Evolutionary conservation across 1,140 invertebrate species (phyloP), one percentile per base, ranked within the genome.

Genomic region (Drosophila obscura): DNA sequence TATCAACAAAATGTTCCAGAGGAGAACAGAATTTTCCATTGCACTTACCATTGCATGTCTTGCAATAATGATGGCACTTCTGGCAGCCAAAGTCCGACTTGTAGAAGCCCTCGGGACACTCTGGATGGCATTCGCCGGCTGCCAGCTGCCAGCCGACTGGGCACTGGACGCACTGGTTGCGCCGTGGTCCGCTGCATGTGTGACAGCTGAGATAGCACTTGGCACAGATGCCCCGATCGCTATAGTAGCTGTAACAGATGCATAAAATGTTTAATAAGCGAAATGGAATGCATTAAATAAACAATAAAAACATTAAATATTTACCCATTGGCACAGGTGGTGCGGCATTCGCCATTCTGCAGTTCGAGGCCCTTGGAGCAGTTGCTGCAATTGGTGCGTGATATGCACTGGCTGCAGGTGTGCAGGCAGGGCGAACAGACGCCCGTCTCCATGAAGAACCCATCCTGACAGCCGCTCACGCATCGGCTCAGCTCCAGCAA

Each of bases 51-150:
- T 95, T 94, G 89, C 96, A 97, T 63, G 96, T 96, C 53, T 94
- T 94, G 90, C 96, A 97, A 80, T 95, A 96, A 88, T 96, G 96
- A 93, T 97, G 96, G 85, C 96, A 97, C 85, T 96, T 96, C 74
- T 96, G 95, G 75, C 96, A 97, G 1, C 96, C 96, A 77, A 94
- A 96, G 39, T 94, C 93, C 0, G 95, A 95, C 87, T 96, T 95
- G 91, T 96, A 96, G 90, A 96, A 96, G 16, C 96, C 96, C 90
- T 96, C 94, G 4, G 97, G 97, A 92, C 97, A 97, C 81, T 96
- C 95, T 0, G 95, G 94, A 77, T 96, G 94, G 85, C 97, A 98
- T 87, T 96, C 95, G 4, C 96, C 96, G 2, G 95, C 95, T 0
- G 96, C 95, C 28, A 97, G 92, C 85, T 96, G 94, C 95, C 95